phyloP scores from a whole-genome alignment of 1,140 invertebrate genomes.

The Eurosta solidaginis region DNA sequence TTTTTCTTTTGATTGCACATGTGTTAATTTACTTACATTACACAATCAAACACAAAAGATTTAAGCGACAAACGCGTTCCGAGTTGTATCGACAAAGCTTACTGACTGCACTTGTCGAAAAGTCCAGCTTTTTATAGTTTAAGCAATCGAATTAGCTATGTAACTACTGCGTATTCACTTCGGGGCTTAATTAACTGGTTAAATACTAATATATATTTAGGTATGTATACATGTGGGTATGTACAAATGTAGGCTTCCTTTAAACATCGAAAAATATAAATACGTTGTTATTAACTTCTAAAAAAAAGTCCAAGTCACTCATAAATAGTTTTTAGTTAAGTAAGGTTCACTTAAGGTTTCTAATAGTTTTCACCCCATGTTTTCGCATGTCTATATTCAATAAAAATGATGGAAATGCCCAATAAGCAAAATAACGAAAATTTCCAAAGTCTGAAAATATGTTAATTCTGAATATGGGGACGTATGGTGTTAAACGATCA shows the following conservation, averaged over 20 bases:
- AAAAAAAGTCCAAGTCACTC: neutral
- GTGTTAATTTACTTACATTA: neutral
- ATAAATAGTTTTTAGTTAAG: neutral
- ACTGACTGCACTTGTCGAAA: neutral
- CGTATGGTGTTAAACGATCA: too few relatives aligned
- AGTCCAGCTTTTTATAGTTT: neutral
- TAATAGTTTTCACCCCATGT: neutral
- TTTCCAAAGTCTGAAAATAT: too few relatives aligned
- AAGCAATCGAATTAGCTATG: neutral
- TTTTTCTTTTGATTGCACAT: neutral
- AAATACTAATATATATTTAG: slow-evolving; percentile 1
- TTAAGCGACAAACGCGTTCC: slow-evolving; percentile 3
- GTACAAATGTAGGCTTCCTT: neutral
- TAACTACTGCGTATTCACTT: neutral
- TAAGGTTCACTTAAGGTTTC: neutral
- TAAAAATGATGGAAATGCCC: too few relatives aligned
- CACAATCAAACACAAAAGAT: neutral
- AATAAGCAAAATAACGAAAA: too few relatives aligned
- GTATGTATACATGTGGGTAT: too few relatives aligned
- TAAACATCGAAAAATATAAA: neutral
- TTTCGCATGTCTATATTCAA: too few relatives aligned
- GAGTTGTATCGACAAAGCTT: neutral
- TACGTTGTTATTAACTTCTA: neutral
- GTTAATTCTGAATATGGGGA: too few relatives aligned
- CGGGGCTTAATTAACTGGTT: neutral